Conservation (phyloP, 2,888 invertebrate genomes). For the Syrista parreyssii region DNA sequence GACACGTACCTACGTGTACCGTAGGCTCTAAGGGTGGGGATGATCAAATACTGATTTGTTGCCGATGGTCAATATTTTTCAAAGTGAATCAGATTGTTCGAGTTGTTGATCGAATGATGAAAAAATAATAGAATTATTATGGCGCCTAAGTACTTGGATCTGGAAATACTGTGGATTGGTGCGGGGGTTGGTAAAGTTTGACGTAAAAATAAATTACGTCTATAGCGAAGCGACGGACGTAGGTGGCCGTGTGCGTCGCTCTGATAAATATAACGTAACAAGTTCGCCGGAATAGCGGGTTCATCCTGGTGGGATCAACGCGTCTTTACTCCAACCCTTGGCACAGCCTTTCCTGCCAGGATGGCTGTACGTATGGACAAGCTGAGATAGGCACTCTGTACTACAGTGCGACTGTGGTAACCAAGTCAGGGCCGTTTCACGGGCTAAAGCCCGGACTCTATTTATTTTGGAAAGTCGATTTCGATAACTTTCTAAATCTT, state of each 20-base stretch:
- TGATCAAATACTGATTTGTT: not conserved
- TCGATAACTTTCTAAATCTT: constrained; percentile 28
- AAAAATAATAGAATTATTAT: not conserved
- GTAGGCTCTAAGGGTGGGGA: not conserved
- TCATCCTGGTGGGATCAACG: constrained; percentile 65
- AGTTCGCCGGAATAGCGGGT: constrained; percentile 65
- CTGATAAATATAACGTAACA: constrained; percentile 67
- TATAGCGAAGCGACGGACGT: not conserved
- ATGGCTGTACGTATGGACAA: constrained; percentile 12
- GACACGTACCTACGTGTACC: not conserved
- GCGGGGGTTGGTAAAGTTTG: not conserved
- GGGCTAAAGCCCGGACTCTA: constrained; percentile 30
- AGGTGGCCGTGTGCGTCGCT: constrained; percentile 48
- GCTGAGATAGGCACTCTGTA: constrained; percentile 9
- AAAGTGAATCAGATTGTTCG: not conserved
- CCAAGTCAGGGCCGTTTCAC: not conserved
- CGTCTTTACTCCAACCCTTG: constrained; percentile 44
- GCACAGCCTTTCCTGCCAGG: constrained; percentile 19
- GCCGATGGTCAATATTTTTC: not conserved
- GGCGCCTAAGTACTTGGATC: not conserved
- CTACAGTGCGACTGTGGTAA: not conserved
- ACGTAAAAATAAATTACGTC: not conserved
- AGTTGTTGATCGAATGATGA: not conserved
- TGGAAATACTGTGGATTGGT: not conserved
- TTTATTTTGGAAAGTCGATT: constrained; percentile 33